Base-by-base conservation (phyloP, 2,888 invertebrate species). In the Pomacea canaliculata region DNA sequence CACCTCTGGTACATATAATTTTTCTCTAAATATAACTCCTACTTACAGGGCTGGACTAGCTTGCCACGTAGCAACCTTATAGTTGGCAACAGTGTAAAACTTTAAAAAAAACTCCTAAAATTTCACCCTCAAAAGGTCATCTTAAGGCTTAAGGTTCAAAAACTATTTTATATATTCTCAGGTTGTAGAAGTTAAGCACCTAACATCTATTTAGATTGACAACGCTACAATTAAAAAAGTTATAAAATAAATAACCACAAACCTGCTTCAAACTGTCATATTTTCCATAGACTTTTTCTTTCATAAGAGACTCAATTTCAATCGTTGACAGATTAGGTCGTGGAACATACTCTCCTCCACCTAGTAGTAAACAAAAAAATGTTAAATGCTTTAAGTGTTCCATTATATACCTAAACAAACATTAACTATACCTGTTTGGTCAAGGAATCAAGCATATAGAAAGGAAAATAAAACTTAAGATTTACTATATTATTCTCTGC, bases 251-350 rank as follows among this genome's bases (percentile, higher is more conserved):
- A 48, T 73, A 73, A 18, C 18, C 60, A 67, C 73, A 75, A 81
- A 88, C 89, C 86, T 87, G 86, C 79, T 83, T 86, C 71, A 89
- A 83, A 77, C 81, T 83, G 76, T 87, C 85, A 78, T 85, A 84
- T 74, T 87, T 87, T 76, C 82, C 79, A 76, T 83, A 82, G 77
- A 89, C 86, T 81, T 86, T 87, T 81, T 87, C 88, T 73, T 88
- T 77, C 68, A 89, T 82, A 71, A 86, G 68, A n/a, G 86, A 83
- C 80, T 89, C 88, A 27, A 89, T 82, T 81, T 89, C 89, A 78
- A 89, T 88, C 78, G 85, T 85, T 71, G 89, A 88, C 74, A 79
- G 73, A 19, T 73, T 74, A 46, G 70, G 19, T 37, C 65, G 70
- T 18, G 74, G 71, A 0, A 76, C 63, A 62, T 73, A 71, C 10